A percentile compares a stretch with the other conserved stretches of the same genome.
These are phyloP conservation scores for Caerostris extrusa DNA, from an alignment of 1,140 invertebrate species.

Conservation along the genomic window DNA sequence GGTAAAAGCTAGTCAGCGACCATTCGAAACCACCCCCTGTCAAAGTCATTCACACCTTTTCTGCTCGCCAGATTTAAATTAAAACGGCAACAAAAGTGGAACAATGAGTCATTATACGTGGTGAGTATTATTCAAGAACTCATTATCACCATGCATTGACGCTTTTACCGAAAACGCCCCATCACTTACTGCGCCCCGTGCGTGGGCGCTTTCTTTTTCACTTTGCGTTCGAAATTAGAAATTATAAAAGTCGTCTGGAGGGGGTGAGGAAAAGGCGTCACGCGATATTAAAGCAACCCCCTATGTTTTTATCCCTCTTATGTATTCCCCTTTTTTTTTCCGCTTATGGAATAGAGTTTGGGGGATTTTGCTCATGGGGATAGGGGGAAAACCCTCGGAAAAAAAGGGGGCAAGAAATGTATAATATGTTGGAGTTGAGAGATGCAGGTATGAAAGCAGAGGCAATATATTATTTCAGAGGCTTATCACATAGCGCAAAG, in stretches of 20 bases:
- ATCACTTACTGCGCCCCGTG: background rate
- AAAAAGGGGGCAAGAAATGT: background rate
- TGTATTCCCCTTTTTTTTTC: background rate
- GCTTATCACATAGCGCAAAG: background rate
- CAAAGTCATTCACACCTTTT: constrained; percentile 10
- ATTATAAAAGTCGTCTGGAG: constrained; percentile 56
- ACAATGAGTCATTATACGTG: constrained; percentile 69
- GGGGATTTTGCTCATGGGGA: background rate
- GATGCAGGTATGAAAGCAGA: background rate
- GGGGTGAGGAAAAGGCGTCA: background rate
- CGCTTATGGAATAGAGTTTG: background rate
- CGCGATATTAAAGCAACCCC: constrained; percentile 57
- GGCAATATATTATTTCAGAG: background rate
- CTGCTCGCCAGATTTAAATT: constrained; percentile 37
- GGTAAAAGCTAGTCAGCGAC: background rate
- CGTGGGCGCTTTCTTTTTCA: constrained; percentile 12
- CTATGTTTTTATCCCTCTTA: background rate
- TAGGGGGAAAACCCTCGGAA: background rate
- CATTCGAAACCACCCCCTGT: background rate
- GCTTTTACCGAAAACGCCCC: constrained; percentile 41
- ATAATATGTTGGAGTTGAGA: background rate
- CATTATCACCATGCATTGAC: constrained; percentile 55
- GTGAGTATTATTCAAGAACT: constrained; percentile 52
- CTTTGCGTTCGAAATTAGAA: constrained; percentile 64
- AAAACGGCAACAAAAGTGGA: constrained; percentile 17